These are phyloP conservation scores for Tetramorium bicarinatum DNA, from an alignment of 2,888 invertebrate genomes.

Conservation along the genomic window DNA sequence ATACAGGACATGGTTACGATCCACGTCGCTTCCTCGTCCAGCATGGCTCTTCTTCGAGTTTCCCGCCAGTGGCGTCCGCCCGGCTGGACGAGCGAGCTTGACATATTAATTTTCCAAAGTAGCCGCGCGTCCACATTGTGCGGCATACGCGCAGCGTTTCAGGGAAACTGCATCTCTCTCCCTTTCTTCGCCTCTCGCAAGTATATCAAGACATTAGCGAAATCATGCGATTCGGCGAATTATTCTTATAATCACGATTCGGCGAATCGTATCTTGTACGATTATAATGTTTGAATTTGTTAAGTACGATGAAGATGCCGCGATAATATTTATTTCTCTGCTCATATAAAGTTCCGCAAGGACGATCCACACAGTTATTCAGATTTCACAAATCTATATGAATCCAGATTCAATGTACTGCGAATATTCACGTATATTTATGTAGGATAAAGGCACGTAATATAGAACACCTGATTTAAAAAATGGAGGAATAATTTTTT, in stretches of 20 bases:
- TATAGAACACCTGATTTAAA: no score
- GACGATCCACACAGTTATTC: not conserved
- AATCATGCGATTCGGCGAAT: not conserved
- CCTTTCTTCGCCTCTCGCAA: not conserved
- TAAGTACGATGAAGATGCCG: not conserved
- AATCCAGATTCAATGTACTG: not conserved
- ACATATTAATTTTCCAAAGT: conserved; percentile 72
- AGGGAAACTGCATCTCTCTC: not conserved
- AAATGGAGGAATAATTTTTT: no score
- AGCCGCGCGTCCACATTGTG: conserved; percentile 46
- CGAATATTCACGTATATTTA: not conserved
- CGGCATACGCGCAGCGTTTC: conserved; percentile 10
- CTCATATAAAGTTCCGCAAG: not conserved
- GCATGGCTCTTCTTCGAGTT: conserved; percentile 45
- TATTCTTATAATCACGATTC: not conserved
- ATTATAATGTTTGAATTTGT: not conserved
- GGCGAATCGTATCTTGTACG: not conserved
- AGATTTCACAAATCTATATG: not conserved
- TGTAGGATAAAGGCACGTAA: no score
- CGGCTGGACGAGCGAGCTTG: conserved; percentile 49
- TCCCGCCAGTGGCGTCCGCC: conserved; percentile 36
- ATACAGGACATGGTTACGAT: conserved; percentile 48
- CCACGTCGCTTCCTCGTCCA: conserved; percentile 45
- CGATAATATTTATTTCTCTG: not conserved
- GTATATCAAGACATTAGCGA: not conserved